Percentiles rank a stretch among this genome's conserved stretches.
Evolutionary conservation across 2,113 vertebrate genomes (phyloP).

Genomic region (Anas platyrhynchos): DNA sequence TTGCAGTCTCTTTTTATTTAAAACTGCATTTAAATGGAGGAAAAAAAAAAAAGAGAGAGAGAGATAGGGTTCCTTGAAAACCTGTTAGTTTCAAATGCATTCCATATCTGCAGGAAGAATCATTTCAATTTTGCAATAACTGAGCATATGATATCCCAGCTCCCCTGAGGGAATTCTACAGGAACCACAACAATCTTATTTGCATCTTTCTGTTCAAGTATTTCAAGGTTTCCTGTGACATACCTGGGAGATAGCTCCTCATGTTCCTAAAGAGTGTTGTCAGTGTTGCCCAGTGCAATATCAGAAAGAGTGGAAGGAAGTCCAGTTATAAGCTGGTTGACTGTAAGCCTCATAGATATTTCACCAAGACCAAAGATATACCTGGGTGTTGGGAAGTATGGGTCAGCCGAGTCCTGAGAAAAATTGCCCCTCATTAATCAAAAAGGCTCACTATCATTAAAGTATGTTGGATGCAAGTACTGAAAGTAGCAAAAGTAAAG

Average conservation of each 20-base stretch:
- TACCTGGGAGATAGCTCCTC: background rate
- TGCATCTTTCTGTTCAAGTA: slow-evolving; percentile 15
- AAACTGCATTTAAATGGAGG: background rate
- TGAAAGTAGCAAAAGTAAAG: background rate
- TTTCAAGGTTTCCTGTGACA: slow-evolving; percentile 15
- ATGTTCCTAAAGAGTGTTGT: background rate
- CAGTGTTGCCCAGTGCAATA: background rate
- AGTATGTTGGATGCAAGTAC: background rate
- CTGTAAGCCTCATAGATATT: background rate
- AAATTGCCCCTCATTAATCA: background rate
- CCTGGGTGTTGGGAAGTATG: background rate
- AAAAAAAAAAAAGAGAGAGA: background rate
- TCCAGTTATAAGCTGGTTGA: background rate
- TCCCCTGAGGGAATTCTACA: background rate
- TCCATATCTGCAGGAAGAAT: background rate
- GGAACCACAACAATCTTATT: background rate
- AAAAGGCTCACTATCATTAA: background rate
- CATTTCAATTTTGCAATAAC: background rate
- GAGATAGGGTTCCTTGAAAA: background rate
- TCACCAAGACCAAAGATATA: background rate
- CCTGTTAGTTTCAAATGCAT: background rate
- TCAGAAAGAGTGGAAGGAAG: background rate
- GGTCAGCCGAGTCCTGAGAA: background rate
- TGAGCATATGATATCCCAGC: background rate
- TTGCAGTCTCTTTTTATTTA: background rate